Conservation (phyloP, 1,140 invertebrate species). For the Drosophila persimilis region DNA sequence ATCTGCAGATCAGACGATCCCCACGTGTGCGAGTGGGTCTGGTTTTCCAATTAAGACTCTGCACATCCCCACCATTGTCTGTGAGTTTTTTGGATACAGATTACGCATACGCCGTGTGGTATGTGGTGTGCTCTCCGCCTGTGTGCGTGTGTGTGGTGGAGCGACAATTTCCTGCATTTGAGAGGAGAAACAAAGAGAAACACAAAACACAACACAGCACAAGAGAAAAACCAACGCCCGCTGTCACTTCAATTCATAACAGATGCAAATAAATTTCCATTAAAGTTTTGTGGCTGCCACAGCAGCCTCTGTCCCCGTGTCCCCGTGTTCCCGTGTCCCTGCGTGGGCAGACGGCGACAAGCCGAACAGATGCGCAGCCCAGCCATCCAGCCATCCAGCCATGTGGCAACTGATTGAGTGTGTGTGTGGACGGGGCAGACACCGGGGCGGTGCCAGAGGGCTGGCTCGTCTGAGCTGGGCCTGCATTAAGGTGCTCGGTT, state of each 20-base stretch:
- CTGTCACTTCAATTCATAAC: slow-evolving; percentile 74
- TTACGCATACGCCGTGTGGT: slow-evolving; percentile 69
- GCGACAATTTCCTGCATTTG: slow-evolving; percentile 47
- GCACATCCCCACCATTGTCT: slow-evolving; percentile 40
- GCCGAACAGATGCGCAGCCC: slow-evolving; percentile 40
- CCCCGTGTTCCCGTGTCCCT: slow-evolving; percentile 8
- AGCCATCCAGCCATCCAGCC: no score
- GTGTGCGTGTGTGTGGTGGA: slow-evolving; percentile 16
- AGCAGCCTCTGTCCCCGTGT: neutral
- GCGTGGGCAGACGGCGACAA: slow-evolving; percentile 36
- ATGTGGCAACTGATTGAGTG: slow-evolving; percentile 27
- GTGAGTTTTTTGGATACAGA: slow-evolving; percentile 28
- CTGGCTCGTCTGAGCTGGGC: no score
- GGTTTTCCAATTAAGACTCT: slow-evolving; percentile 49
- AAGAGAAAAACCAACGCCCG: slow-evolving; percentile 51
- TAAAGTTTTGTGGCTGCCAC: slow-evolving; percentile 44
- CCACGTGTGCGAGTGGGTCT: neutral
- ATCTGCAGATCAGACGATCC: neutral
- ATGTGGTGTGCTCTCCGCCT: slow-evolving; percentile 3
- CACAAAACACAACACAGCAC: slow-evolving; percentile 13
- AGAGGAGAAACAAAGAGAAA: slow-evolving; percentile 25
- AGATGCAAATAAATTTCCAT: slow-evolving; percentile 80
- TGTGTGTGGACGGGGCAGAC: neutral
- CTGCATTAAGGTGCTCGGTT: slow-evolving; percentile 41
- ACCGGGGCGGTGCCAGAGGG: neutral